Evolutionary conservation across 2,888 invertebrate species (phyloP), one percentile per base, ranked within the genome.

Genomic region (Spodoptera picta): DNA sequence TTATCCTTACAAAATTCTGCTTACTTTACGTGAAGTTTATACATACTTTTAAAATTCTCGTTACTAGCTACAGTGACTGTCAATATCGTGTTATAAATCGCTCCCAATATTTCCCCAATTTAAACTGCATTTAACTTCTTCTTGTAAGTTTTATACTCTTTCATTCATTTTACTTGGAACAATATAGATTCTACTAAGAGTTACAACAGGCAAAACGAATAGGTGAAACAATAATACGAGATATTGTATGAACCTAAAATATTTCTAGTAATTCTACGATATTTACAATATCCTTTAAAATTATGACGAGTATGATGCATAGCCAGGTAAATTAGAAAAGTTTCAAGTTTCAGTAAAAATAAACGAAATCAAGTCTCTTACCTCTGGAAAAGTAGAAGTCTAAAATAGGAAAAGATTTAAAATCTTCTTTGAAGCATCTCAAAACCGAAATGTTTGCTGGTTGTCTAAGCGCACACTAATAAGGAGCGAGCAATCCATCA

Each of bases 401-500:
- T 43, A 54, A 19, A 36, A 36, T 9, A 45, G 24, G 53, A 53
- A 75, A 47, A 62, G 61, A 75, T 76, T 79, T 72, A 54, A 73
- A 77, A 73, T 59, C 60, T 60, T 53, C 57, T 50, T 46, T 24
- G 44, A 46, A 66, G 67, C 60, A 58, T 73, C 27, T 60, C 45
- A 23, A 56, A 76, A 65, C 67, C 65, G 49, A 64, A 75, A 64
- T 65, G 73, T 71, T 71, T 46, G 65, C 73, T 69, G 56, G 68
- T 70, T 73, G 77, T 73, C 69, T 81, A 73, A 73, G 70, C 74
- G 73, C 71, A 69, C 75, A 77, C 64, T 87, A 85, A 87, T 87
- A 87, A 86, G 87, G 75, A 83, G 50, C 63, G 55, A 69, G 83
- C 82, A 81, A 87, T 87, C 88, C 86, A 87, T 87, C 88, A 87